Evolutionary conservation across 92 coral and sea anemone species (phyloP).

Genomic region (Plumapathes pennacea): DNA sequence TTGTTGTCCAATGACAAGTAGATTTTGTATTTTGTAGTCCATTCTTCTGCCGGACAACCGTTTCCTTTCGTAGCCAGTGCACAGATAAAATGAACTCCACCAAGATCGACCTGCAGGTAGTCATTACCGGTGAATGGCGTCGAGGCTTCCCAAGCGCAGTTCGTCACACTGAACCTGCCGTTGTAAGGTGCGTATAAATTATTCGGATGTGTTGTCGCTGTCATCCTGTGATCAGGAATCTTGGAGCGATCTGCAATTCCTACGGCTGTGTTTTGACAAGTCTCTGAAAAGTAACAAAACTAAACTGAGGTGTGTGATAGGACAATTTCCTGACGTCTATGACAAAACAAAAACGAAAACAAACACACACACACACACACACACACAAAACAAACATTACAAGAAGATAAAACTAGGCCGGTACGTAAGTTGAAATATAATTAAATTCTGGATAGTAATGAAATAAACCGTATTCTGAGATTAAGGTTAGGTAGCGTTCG

Average conservation of each 20-base stretch:
- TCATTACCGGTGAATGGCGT: neutral
- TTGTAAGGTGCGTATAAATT: neutral
- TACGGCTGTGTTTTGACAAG: neutral
- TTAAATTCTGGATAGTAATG: too few species aligned
- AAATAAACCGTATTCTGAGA: too few species aligned
- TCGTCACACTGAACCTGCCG: neutral
- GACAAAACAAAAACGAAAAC: too few species aligned
- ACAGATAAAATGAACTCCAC: conserved; percentile 1
- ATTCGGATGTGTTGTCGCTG: conserved; percentile 1
- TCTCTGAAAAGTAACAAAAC: too few species aligned
- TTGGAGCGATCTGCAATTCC: neutral
- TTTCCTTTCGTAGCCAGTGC: conserved; percentile 9
- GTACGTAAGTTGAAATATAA: too few species aligned
- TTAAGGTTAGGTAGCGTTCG: too few species aligned
- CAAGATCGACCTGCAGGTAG: conserved; percentile 24
- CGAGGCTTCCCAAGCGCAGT: conserved; percentile 9
- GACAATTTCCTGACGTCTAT: too few species aligned
- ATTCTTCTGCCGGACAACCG: neutral
- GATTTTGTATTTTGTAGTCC: neutral
- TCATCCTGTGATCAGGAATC: conserved; percentile 7
- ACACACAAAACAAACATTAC: too few species aligned
- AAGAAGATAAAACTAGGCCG: too few species aligned
- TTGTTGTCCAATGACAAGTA: neutral
- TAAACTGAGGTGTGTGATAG: too few species aligned
- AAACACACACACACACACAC: too few species aligned